Base-by-base conservation (phyloP, 2,888 invertebrate genomes). In the Herminia tarsipennalis region DNA sequence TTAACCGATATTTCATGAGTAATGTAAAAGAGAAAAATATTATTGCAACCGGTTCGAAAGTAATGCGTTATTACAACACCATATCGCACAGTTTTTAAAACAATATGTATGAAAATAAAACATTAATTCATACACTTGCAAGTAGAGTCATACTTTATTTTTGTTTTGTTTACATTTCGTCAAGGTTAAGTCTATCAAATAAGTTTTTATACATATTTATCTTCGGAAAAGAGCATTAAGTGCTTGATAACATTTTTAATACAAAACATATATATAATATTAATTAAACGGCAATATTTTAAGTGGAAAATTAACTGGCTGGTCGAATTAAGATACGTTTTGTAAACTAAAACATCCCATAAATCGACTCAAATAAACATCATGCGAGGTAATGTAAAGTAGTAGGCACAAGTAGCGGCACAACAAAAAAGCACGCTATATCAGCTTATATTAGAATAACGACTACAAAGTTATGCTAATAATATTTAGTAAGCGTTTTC, bases 1-100 rank as follows among this genome's bases (percentile, higher is more conserved):
- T 73, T 73, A 68, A 70, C 71, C 70, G 45, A 70, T 27, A 56
- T 67, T 49, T 39, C 25, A 38, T 48, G 51, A 48, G 43, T 52
- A 39, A 56, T 50, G 20, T 43, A 12, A 47, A 45, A 33, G 41
- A 45, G 46, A 42, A 47, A 50, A 46, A 41, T 37, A 21, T 34
- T 27, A 56, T 34, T 30, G 20, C 21, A 44, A 54, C 43, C 17
- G 33, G 45, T 49, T 35, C 20, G 14, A 45, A 52, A 48, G 25
- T 13, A 51, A 38, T 43, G 21, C 38, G 24, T 32, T 45, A 46
- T 34, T 38, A 30, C 38, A 18, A 24, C 12, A 27, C 35, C 27
- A 12, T 25, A 35, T 22, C 41, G 16, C 56, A 37, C 33, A 16
- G 22, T 44, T 29, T 34, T 29, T 9, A 30, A 43, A 32, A 17